Percentiles rank a stretch among this genome's conserved stretches.
These are phyloP conservation scores for Mesorhabditis sp. DNA, from an alignment of 2,888 invertebrate species.

Conservation along the genomic window DNA sequence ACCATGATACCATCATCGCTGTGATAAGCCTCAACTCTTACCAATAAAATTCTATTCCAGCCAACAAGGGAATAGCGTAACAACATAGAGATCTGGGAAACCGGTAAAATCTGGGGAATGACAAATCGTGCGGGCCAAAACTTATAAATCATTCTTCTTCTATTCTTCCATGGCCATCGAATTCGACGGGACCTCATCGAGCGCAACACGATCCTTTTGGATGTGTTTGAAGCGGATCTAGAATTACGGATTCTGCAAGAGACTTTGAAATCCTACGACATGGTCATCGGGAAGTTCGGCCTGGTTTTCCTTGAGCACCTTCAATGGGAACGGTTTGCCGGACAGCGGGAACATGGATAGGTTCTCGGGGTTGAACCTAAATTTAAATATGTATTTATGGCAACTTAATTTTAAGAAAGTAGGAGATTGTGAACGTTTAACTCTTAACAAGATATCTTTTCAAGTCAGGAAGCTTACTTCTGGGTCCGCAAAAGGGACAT, in stretches of 20 bases:
- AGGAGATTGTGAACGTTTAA: background rate
- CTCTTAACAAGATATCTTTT: too few species aligned
- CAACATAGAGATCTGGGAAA: background rate
- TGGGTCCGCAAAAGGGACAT: constrained; percentile 13
- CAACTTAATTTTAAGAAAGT: background rate
- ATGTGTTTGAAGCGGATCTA: background rate
- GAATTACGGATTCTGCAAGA: background rate
- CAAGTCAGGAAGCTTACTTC: background rate
- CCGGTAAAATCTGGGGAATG: background rate
- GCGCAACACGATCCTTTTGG: too few species aligned
- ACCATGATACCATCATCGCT: too few species aligned
- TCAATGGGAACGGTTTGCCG: background rate
- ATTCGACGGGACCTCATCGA: background rate
- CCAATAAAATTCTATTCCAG: too few species aligned
- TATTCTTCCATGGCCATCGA: background rate
- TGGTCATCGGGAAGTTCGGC: background rate
- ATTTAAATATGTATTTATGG: background rate
- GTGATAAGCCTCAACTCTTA: too few species aligned
- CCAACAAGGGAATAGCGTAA: background rate
- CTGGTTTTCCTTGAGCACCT: background rate
- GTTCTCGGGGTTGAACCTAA: background rate
- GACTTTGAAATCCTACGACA: background rate
- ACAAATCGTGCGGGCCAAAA: background rate
- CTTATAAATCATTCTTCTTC: background rate
- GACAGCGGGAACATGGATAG: background rate